These are phyloP conservation scores for Triplophysa tibetana DNA, from an alignment of 2,113 vertebrate genomes.

Conservation along the genomic window DNA sequence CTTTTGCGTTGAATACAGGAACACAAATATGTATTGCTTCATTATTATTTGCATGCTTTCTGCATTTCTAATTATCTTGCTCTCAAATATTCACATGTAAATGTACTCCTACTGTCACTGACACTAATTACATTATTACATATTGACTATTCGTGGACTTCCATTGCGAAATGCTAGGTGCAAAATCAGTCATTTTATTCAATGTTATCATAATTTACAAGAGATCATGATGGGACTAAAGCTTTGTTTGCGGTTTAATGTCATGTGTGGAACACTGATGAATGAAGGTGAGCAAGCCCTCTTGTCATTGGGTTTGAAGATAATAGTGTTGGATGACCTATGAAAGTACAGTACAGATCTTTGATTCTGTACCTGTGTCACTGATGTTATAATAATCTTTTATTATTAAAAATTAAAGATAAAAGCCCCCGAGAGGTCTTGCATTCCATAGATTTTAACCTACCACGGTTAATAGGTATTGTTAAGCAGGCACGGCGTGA, in stretches of 20 bases:
- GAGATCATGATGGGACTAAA: background rate
- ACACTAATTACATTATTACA: too few species aligned
- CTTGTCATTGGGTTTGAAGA: background rate
- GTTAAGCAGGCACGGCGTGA: background rate
- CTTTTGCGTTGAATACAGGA: too few species aligned
- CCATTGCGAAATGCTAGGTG: too few species aligned
- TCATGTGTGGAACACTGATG: slow-evolving; percentile 31
- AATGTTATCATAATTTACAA: background rate
- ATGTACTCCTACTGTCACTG: too few species aligned
- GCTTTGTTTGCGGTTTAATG: background rate
- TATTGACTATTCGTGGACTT: too few species aligned
- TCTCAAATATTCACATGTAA: too few species aligned
- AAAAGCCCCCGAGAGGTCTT: background rate
- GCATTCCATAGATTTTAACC: background rate
- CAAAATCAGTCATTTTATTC: too few species aligned
- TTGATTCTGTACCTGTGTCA: background rate
- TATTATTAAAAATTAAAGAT: slow-evolving; percentile 1
- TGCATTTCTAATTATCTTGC: too few species aligned
- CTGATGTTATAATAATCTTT: background rate
- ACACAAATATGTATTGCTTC: too few species aligned
- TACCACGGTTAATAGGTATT: background rate
- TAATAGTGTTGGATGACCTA: background rate
- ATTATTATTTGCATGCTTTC: too few species aligned
- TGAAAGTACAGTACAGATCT: background rate
- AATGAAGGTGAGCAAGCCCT: slow-evolving; percentile 2